These are phyloP conservation scores for Neodon shergylaensis DNA, from an alignment of 2,113 vertebrate species.

Conservation along the genomic window DNA sequence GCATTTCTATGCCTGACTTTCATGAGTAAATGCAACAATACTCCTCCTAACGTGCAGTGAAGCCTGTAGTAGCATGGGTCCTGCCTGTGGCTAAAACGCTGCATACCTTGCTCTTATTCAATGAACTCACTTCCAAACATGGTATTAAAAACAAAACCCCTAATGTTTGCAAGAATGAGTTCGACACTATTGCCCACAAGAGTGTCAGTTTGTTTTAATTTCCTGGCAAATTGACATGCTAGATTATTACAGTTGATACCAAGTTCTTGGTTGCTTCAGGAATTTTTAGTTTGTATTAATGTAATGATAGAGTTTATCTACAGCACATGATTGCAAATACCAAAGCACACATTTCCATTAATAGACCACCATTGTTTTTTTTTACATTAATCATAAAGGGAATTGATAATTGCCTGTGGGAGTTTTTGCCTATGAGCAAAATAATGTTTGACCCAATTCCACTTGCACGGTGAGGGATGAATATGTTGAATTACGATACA, in stretches of 20 bases:
- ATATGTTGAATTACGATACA: conserved; percentile 57
- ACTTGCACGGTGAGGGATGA: conserved; percentile 8
- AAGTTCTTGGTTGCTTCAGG: conserved; percentile 37
- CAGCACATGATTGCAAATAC: not conserved
- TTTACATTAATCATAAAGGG: conserved; percentile 71
- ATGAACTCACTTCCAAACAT: conserved; percentile 22
- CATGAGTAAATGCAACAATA: not conserved
- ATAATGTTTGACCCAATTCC: conserved; percentile 76
- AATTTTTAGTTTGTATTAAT: conserved; percentile 53
- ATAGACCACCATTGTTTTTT: conserved; percentile 60
- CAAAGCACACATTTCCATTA: conserved; percentile 39
- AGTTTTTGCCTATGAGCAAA: conserved; percentile 65
- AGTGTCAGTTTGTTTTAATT: conserved; percentile 44
- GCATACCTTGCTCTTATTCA: not conserved
- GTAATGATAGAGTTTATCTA: conserved; percentile 67
- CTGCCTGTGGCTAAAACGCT: not conserved
- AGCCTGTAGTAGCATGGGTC: not conserved
- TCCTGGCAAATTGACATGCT: conserved; percentile 37
- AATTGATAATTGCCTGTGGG: conserved; percentile 75
- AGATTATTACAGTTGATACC: conserved; percentile 23
- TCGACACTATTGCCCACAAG: not conserved
- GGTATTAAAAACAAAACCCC: not conserved
- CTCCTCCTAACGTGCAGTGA: no score
- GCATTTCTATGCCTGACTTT: not conserved
- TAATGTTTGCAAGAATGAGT: conserved; percentile 42